Conservation (phyloP, 2,888 invertebrate genomes). For the Onchidella celtica region DNA sequence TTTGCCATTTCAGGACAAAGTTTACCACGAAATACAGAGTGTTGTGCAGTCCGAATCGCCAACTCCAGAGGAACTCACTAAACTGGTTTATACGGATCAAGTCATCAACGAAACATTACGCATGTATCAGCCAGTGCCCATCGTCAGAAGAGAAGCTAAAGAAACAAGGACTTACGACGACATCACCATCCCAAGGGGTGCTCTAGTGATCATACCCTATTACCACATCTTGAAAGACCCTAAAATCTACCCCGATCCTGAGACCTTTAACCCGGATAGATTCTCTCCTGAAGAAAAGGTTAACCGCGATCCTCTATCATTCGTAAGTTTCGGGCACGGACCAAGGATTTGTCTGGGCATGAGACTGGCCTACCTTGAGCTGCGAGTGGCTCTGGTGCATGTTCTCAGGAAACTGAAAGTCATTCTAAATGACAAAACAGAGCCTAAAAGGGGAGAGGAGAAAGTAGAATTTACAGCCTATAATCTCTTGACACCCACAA, state of each 20-base stretch:
- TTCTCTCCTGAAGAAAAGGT: constrained; percentile 25
- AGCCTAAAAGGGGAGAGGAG: background rate
- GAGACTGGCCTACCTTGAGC: constrained; percentile 20
- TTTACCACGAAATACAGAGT: constrained; percentile 22
- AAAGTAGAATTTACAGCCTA: constrained; percentile 4
- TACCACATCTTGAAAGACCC: constrained; percentile 19
- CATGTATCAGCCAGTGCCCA: background rate
- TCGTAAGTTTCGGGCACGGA: constrained; percentile 2
- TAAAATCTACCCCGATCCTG: constrained; percentile 12
- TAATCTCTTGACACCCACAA: background rate
- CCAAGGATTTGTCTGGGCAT: constrained; percentile 20
- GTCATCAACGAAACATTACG: constrained; percentile 31
- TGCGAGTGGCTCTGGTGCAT: constrained; percentile 15
- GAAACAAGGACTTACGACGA: constrained; percentile 18
- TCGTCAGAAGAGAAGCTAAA: background rate
- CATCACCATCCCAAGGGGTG: constrained; percentile 4
- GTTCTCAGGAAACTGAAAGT: constrained; percentile 8
- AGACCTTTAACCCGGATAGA: constrained; percentile 6
- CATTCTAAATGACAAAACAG: constrained; percentile 23
- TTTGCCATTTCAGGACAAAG: constrained; percentile 31
- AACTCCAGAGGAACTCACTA: constrained; percentile 20
- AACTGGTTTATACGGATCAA: constrained; percentile 28
- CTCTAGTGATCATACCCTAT: constrained; percentile 1
- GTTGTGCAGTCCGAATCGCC: constrained; percentile 16
- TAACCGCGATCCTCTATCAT: constrained; percentile 5